Percentiles rank a stretch among this genome's conserved stretches.
These are phyloP conservation scores for Fragum fragum DNA, from an alignment of 2,888 invertebrate genomes.

Conservation along the genomic window DNA sequence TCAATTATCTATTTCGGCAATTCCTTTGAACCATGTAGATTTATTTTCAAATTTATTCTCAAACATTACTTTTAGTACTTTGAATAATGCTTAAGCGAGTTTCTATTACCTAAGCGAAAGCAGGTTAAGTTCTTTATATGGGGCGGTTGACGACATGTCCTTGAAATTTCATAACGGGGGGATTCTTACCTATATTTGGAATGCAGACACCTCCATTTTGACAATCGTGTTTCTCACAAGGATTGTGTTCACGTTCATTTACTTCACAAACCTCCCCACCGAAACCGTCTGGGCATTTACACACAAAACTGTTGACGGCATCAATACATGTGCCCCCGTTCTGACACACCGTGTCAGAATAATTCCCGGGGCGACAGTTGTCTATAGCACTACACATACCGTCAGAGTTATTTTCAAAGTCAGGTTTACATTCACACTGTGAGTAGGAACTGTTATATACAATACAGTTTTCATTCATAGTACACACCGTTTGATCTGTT, in stretches of 20 bases:
- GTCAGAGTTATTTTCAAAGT: slow-evolving; percentile 64
- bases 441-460: slow-evolving; percentile 47
- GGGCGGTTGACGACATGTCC: too few species aligned
- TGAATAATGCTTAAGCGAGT: too few species aligned
- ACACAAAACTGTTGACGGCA: slow-evolving; percentile 63
- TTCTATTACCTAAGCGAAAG: too few species aligned
- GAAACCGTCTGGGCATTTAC: slow-evolving; percentile 67
- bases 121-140: too few species aligned
- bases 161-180: too few species aligned
- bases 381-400: slow-evolving; percentile 63
- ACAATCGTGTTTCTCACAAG: slow-evolving; percentile 65
- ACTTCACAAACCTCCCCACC: slow-evolving; percentile 70
- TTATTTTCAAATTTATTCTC: too few species aligned
- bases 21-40: too few species aligned
- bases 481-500: slow-evolving; percentile 59
- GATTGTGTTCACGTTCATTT: slow-evolving; percentile 31
- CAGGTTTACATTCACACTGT: slow-evolving; percentile 69
- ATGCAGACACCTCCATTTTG: slow-evolving; percentile 64
- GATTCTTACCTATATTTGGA: slow-evolving; percentile 34
- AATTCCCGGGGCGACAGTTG: slow-evolving; percentile 56
- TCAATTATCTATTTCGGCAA: too few species aligned
- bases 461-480: slow-evolving; percentile 69
- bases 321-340: slow-evolving; percentile 52
- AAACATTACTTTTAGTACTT: too few species aligned
- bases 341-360: slow-evolving; percentile 43